phyloP scores from a whole-genome alignment of 2,888 invertebrate genomes.

The Orthosia gracilis region DNA sequence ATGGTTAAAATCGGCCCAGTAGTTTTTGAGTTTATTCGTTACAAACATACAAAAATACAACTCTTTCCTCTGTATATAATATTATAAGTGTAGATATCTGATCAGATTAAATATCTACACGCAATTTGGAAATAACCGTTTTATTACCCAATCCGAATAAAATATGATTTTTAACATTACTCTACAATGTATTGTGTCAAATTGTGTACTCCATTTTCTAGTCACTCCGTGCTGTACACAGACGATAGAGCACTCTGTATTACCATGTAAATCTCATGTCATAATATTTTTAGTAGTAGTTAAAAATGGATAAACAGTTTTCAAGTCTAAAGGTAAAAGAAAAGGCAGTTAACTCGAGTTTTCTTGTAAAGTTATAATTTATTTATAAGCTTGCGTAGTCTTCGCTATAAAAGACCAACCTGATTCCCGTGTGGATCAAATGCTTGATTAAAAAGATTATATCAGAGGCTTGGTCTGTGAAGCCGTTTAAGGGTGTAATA shows the following conservation, averaged over 20 bases:
- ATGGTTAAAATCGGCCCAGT: no score
- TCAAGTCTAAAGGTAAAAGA: slow-evolving; percentile 25
- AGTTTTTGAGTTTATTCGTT: no score
- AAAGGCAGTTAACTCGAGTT: slow-evolving; percentile 17
- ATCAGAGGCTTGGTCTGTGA: neutral
- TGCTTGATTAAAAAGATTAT: slow-evolving; percentile 22
- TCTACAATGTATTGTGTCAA: no score
- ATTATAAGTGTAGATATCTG: no score
- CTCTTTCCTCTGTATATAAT: no score
- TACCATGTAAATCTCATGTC: slow-evolving; percentile 48
- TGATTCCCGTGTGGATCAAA: slow-evolving; percentile 19
- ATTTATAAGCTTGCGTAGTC: slow-evolving; percentile 32
- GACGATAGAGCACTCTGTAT: slow-evolving; percentile 34
- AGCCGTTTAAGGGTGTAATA: neutral
- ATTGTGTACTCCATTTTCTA: slow-evolving; percentile 18
- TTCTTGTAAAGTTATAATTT: slow-evolving; percentile 41
- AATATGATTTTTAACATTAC: no score
- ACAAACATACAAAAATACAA: no score
- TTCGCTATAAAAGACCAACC: slow-evolving; percentile 21
- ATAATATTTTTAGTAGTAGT: slow-evolving; percentile 50
- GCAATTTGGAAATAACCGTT: no score
- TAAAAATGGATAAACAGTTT: slow-evolving; percentile 47
- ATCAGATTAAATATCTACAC: no score
- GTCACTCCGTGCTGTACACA: slow-evolving; percentile 11
- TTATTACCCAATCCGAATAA: no score